These are phyloP conservation scores for Acleris laterana DNA, from an alignment of 2,888 invertebrate genomes.

Conservation along the genomic window DNA sequence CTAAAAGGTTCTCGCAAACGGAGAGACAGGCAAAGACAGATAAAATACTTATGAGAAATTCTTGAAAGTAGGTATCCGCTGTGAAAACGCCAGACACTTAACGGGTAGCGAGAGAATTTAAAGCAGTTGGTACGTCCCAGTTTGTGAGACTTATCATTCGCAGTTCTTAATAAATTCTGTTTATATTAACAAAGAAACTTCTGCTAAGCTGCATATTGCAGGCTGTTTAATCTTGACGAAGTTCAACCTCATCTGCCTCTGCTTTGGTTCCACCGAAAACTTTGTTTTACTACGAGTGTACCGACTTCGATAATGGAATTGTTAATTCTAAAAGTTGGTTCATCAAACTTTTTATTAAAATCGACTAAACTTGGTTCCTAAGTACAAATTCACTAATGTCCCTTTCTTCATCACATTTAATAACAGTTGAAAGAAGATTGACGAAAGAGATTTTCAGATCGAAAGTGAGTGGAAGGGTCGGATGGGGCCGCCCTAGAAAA, in stretches of 20 bases:
- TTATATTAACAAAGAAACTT: conserved; percentile 37
- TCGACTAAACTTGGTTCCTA: too few relatives aligned
- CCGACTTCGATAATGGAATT: conserved; percentile 2
- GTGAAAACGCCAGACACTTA: conserved; percentile 35
- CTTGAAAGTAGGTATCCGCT: conserved; percentile 34
- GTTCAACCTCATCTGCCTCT: conserved; percentile 30
- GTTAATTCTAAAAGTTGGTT: neutral
- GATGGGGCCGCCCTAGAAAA: too few relatives aligned
- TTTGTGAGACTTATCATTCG: conserved; percentile 34
- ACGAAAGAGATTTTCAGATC: too few relatives aligned
- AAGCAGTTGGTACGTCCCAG: conserved; percentile 37
- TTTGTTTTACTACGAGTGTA: conserved; percentile 23
- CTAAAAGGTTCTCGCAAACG: conserved; percentile 34
- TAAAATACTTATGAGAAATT: conserved; percentile 38
- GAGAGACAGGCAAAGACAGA: conserved; percentile 37
- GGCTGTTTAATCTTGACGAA: conserved; percentile 36
- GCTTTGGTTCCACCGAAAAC: conserved; percentile 25
- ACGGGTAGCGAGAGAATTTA: conserved; percentile 39
- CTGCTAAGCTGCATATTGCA: conserved; percentile 33
- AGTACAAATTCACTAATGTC: too few relatives aligned
- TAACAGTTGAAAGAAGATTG: too few relatives aligned
- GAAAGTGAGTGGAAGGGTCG: too few relatives aligned
- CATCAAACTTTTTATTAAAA: neutral
- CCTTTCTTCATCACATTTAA: too few relatives aligned
- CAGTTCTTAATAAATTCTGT: conserved; percentile 37